phyloP scores from a whole-genome alignment of 2,888 invertebrate genomes.

The Acrobasis repandana region DNA sequence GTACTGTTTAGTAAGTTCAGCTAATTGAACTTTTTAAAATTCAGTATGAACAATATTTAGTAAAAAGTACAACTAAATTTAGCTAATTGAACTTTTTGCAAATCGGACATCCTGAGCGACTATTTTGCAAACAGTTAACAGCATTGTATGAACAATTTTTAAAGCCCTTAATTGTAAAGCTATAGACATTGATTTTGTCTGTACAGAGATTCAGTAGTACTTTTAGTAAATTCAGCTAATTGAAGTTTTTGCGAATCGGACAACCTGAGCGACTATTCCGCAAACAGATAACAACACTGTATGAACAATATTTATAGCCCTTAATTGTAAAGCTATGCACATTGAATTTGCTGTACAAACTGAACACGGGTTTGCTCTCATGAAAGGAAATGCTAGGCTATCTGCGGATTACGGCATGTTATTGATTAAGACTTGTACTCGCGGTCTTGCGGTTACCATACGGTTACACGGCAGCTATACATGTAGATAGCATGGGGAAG shows the following conservation, averaged over 20 bases:
- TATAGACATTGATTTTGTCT: too few relatives aligned
- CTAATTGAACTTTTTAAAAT: too few relatives aligned
- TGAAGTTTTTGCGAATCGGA: neutral
- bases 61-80: too few relatives aligned
- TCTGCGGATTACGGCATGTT: constrained; percentile 30
- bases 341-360: constrained; percentile 49
- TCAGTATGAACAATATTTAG: too few relatives aligned
- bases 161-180: too few relatives aligned
- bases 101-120: too few relatives aligned
- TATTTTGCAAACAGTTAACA: too few relatives aligned
- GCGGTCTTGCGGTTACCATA: constrained; percentile 30
- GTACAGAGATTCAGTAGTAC: too few relatives aligned
- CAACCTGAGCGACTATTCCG: constrained; percentile 4
- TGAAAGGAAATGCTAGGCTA: constrained; percentile 38
- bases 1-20: too few relatives aligned
- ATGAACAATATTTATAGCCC: constrained; percentile 58
- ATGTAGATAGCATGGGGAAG: constrained; percentile 8
- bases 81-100: too few relatives aligned
- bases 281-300: constrained; percentile 45
- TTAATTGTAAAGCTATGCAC: constrained; percentile 56
- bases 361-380: constrained; percentile 41
- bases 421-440: constrained; percentile 38
- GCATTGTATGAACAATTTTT: too few relatives aligned
- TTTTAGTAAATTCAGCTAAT: neutral
- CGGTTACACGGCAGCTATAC: constrained; percentile 30